Conservation (phyloP, 2,888 invertebrate genomes). For the Dioctria rufipes region DNA sequence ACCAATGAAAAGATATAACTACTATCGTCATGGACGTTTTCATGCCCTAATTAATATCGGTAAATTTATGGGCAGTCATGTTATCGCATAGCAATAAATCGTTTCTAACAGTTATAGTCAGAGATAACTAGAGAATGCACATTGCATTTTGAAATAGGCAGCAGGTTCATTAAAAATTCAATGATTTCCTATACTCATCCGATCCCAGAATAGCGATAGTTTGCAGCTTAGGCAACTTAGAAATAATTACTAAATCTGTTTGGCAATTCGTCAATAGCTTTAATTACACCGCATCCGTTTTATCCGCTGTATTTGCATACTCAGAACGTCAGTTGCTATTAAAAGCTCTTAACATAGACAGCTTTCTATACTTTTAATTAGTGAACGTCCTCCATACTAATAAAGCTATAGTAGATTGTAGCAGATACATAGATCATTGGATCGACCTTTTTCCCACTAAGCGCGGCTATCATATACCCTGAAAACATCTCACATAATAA, state of each 20-base stretch:
- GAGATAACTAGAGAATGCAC: too few species aligned
- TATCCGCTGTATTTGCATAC: background rate
- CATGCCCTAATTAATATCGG: too few species aligned
- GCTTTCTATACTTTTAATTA: background rate
- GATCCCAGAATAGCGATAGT: background rate
- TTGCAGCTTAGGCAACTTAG: background rate
- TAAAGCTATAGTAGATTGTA: background rate
- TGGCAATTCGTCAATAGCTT: background rate
- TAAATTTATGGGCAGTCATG: background rate
- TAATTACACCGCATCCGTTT: background rate
- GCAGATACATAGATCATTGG: slow-evolving; percentile 30
- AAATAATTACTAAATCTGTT: background rate
- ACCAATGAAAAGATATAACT: too few species aligned
- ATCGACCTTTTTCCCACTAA: slow-evolving; percentile 27
- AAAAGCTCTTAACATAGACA: background rate
- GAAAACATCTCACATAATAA: slow-evolving; percentile 55
- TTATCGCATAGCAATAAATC: background rate
- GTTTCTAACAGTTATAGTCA: background rate
- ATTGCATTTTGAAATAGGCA: too few species aligned
- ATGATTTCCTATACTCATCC: too few species aligned
- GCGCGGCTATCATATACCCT: slow-evolving; percentile 33
- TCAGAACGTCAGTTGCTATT: background rate
- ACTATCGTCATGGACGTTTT: too few species aligned
- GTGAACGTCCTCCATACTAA: background rate
- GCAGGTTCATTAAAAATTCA: too few species aligned